Conservation (phyloP, 2,888 invertebrate genomes). For the Oscheius sp. region DNA sequence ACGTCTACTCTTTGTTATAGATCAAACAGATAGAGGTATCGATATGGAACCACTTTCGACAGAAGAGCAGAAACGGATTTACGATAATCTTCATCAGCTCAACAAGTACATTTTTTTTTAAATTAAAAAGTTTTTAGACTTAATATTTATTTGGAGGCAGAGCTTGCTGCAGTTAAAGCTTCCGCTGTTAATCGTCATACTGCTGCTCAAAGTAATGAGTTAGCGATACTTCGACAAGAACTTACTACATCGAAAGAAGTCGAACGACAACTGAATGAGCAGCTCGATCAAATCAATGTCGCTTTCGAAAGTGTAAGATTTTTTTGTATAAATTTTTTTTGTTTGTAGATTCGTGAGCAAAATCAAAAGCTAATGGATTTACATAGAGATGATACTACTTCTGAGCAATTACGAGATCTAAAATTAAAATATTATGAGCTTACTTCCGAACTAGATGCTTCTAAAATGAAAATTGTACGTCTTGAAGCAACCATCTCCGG, state of each 20-base stretch:
- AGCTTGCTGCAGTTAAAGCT: conserved; percentile 41
- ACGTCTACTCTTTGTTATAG: conserved; percentile 21
- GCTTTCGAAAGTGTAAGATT: conserved; percentile 28
- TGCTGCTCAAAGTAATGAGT: conserved; percentile 43
- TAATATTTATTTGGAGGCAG: conserved; percentile 48
- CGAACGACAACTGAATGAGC: conserved; percentile 35
- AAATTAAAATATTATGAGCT: conserved; percentile 40
- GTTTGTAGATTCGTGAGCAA: conserved; percentile 39
- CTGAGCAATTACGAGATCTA: conserved; percentile 37
- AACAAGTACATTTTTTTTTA: conserved; percentile 27
- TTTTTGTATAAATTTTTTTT: neutral
- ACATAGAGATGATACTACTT: conserved; percentile 39
- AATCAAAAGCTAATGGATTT: conserved; percentile 39
- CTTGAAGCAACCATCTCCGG: conserved; percentile 11
- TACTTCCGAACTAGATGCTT: conserved; percentile 18
- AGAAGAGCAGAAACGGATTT: conserved; percentile 36
- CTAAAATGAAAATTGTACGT: conserved; percentile 29
- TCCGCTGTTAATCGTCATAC: conserved; percentile 41
- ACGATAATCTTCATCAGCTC: conserved; percentile 37
- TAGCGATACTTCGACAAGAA: conserved; percentile 29
- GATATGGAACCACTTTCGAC: conserved; percentile 1
- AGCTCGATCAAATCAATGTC: conserved; percentile 39
- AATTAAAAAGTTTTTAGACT: conserved; percentile 26
- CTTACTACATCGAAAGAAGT: conserved; percentile 35
- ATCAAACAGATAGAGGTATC: neutral